Conservation (phyloP, 2,888 invertebrate genomes). For the Drosophila neonasuta region DNA sequence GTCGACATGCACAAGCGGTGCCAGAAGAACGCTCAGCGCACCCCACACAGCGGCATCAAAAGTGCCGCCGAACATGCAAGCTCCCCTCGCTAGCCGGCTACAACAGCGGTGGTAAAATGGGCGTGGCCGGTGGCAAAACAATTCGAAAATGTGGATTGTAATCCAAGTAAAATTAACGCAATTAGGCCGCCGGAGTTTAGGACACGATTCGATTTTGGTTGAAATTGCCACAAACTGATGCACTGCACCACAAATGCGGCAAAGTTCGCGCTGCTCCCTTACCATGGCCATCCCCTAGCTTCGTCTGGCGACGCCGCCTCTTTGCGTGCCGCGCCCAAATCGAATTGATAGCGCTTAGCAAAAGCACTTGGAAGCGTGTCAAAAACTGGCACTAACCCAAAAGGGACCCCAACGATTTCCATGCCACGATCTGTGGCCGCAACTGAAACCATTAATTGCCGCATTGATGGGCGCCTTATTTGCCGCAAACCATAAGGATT, state of each 20-base stretch:
- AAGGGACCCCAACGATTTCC: conserved; percentile 6
- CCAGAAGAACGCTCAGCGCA: conserved; percentile 9
- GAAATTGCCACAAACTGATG: conserved; percentile 45
- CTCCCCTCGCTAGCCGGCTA: not conserved
- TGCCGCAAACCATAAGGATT: conserved; percentile 23
- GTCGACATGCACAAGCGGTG: conserved; percentile 66
- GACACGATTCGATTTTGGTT: conserved; percentile 41
- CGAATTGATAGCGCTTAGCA: conserved; percentile 61
- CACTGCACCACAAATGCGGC: conserved; percentile 54
- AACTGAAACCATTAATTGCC: conserved; percentile 51
- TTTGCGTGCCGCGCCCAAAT: conserved; percentile 66
- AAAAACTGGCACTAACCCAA: conserved; percentile 49
- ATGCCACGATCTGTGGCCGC: conserved; percentile 21
- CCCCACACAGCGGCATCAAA: conserved; percentile 36
- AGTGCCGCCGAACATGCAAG: conserved; percentile 71
- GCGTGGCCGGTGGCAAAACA: conserved; percentile 54
- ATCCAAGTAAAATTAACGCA: conserved; percentile 75
- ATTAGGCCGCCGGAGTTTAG: conserved; percentile 65
- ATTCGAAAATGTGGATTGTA: conserved; percentile 58
- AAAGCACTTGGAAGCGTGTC: conserved; percentile 65
- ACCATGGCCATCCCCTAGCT: not conserved
- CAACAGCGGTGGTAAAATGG: conserved; percentile 7
- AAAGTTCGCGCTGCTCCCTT: conserved; percentile 16
- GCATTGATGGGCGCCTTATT: conserved; percentile 58
- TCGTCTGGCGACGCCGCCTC: conserved; percentile 33